phyloP scores from a whole-genome alignment of 2,888 invertebrate genomes.

The Eristalis tenax region DNA sequence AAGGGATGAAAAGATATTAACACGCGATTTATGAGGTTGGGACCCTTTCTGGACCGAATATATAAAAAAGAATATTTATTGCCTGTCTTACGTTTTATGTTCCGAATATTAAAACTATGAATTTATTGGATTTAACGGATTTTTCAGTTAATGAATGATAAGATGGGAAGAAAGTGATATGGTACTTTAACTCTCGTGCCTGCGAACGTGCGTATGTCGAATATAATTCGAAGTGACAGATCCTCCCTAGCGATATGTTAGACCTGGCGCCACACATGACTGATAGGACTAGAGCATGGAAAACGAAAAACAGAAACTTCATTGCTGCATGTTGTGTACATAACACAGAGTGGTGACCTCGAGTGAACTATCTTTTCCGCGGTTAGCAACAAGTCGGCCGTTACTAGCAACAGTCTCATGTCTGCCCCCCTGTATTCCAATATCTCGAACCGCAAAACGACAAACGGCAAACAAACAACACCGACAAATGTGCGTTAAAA shows the following conservation, averaged over 20 bases:
- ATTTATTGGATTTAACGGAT: too few relatives aligned
- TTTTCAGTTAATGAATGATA: too few relatives aligned
- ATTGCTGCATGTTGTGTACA: constrained; percentile 43
- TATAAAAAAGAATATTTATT: too few relatives aligned
- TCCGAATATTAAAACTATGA: too few relatives aligned
- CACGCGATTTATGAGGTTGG: too few relatives aligned
- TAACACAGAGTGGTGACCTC: constrained; percentile 32
- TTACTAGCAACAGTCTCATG: not conserved
- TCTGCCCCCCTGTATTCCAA: not conserved
- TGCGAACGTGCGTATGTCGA: constrained; percentile 6
- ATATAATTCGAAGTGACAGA: not conserved
- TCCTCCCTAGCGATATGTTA: not conserved
- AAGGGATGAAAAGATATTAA: too few relatives aligned
- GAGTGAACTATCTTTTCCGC: not conserved
- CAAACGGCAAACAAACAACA: not conserved
- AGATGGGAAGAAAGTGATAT: too few relatives aligned
- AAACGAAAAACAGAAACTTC: not conserved
- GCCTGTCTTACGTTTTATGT: too few relatives aligned
- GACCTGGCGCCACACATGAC: constrained; percentile 50
- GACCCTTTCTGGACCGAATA: too few relatives aligned
- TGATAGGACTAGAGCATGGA: constrained; percentile 13
- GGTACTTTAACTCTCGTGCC: too few relatives aligned
- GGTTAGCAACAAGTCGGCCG: constrained; percentile 55
- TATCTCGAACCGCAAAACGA: constrained; percentile 8
- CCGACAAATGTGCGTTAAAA: constrained; percentile 23